Evolutionary conservation across 1,140 invertebrate genomes (phyloP), one percentile per base, ranked within the genome.

Genomic region (Eueides isabella): DNA sequence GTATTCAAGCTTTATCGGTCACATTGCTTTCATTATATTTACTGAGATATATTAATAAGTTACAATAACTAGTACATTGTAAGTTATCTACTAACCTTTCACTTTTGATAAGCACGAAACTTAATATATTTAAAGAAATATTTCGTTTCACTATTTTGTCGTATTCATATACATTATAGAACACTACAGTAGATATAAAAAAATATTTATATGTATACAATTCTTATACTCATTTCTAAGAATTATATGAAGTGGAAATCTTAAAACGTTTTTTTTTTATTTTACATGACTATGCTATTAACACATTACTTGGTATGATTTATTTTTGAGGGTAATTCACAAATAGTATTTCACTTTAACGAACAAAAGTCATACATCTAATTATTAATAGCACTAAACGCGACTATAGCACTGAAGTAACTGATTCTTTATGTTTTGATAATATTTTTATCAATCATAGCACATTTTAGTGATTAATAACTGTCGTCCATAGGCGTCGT

Each of bases 11-110:
- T 55, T 26, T 11, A 48, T 48, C n/a, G 41, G n/a, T n/a, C 5
- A 44, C 44, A 19, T 48, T 19, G 23, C 41, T 44, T 48, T 55
- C 23, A 11, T 55, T 7, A 26, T 23, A 26, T 19, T 55, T 23
- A 55, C 2, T 55, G 7, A 9, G 4, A 19, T 9, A 55, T 1
- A 23, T 12, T 26, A 26, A 19, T 26, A 23, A 55, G 9, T 55
- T 23, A 55, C 23, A 26, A 55, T 7, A n/a, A n/a, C n/a, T 26
- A 4, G 19, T 55, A 78, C 75, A 78, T 71, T 82, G 80, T 81
- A 74, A 74, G 23, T 66, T 84, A 84, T 81, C 77, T 61, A 82
- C 77, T 84, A 81, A 85, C 85, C 85, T 86, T 81, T 86, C 78
- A 83, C 80, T 81, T 67, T 33, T 72, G 81, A 82, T 85, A 82